Evolutionary conservation across 2,113 vertebrate genomes (phyloP).

Genomic region (Turdus rufiventris): DNA sequence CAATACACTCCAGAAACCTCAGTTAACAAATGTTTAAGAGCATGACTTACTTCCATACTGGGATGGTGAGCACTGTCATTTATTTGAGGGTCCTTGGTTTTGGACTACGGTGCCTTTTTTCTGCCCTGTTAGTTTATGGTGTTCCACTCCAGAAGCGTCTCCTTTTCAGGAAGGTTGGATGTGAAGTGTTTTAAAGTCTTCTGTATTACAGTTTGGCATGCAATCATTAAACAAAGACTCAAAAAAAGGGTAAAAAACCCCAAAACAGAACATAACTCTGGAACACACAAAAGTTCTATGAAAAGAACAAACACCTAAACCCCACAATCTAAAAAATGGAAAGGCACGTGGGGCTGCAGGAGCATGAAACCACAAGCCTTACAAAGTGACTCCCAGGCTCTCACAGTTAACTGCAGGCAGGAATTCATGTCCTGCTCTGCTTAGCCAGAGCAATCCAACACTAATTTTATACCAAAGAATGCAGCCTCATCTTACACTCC

Average conservation of each 20-base stretch:
- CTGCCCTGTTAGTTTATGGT: not conserved
- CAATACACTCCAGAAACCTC: not conserved
- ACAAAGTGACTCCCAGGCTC: not conserved
- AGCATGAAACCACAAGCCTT: not conserved
- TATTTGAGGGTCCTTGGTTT: not conserved
- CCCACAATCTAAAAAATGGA: not conserved
- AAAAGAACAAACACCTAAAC: not conserved
- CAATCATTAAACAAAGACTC: not conserved
- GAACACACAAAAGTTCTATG: not conserved
- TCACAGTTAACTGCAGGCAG: not conserved
- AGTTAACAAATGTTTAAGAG: not conserved
- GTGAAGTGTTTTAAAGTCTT: not conserved
- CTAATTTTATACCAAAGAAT: conserved; percentile 20
- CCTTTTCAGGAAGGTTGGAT: not conserved
- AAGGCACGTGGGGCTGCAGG: not conserved
- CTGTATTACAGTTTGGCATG: not conserved
- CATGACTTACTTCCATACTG: not conserved
- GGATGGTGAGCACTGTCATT: not conserved
- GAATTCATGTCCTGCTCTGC: not conserved
- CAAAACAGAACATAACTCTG: not conserved
- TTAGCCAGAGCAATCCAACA: not conserved
- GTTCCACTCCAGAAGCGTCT: not conserved
- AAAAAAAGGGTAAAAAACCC: not conserved
- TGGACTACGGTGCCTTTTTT: not conserved
- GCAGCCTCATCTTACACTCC: conserved; percentile 14